Conservation (phyloP, 1,140 invertebrate species). For the Prorops nasuta region DNA sequence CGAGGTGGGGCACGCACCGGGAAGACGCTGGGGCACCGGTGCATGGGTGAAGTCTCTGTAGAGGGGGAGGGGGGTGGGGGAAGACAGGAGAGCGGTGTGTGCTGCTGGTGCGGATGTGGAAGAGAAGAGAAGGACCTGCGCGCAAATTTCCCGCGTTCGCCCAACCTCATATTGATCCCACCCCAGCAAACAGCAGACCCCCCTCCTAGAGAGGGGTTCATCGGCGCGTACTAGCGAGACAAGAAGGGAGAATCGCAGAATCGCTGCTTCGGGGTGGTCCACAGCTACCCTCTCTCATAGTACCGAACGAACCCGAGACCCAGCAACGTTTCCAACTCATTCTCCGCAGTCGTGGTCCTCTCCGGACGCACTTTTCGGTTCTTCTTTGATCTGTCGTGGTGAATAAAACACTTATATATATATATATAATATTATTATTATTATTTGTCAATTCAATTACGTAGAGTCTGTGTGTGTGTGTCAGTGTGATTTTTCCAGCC, state of each 20-base stretch:
- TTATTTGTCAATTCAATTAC: too few relatives aligned
- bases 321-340: too few relatives aligned
- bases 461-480: too few relatives aligned
- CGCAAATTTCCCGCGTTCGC: constrained; percentile 56
- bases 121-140: constrained; percentile 49
- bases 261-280: constrained; percentile 45
- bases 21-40: constrained; percentile 4
- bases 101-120: constrained; percentile 16
- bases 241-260: constrained; percentile 43
- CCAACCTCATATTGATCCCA: constrained; percentile 59
- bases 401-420: too few relatives aligned
- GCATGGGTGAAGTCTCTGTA: too few relatives aligned
- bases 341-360: too few relatives aligned
- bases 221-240: constrained; percentile 10
- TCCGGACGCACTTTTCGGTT: too few relatives aligned
- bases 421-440: too few relatives aligned
- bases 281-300: too few relatives aligned
- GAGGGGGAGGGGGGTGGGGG: constrained; percentile 14
- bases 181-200: constrained; percentile 36
- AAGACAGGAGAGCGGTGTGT: neutral
- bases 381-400: too few relatives aligned
- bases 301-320: too few relatives aligned
- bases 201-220: neutral
- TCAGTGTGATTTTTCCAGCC: too few relatives aligned
- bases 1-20: constrained; percentile 5